These are phyloP conservation scores for Larimichthys crocea DNA, from an alignment of 2,113 vertebrate genomes.

Conservation along the genomic window DNA sequence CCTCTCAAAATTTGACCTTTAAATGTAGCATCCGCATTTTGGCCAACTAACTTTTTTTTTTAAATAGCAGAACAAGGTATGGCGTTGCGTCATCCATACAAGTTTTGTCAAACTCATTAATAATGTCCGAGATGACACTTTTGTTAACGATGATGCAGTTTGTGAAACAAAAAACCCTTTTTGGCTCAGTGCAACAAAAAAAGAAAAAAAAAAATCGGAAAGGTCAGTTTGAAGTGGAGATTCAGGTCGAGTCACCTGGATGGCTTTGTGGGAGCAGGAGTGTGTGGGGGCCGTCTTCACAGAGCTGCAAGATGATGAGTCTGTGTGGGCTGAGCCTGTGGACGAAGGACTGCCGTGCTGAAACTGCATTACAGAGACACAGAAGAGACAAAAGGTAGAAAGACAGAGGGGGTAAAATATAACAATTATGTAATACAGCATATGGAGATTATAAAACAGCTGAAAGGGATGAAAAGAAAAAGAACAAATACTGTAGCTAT, in stretches of 20 bases:
- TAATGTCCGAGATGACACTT: neutral
- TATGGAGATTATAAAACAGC: neutral
- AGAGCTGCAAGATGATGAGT: conserved; percentile 93
- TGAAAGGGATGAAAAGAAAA: neutral
- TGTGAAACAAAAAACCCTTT: neutral
- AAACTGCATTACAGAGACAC: conserved; percentile 78
- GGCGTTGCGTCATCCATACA: neutral
- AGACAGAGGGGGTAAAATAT: neutral
- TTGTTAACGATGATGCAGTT: neutral
- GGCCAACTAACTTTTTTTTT: neutral
- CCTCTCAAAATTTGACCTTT: conserved; percentile 33
- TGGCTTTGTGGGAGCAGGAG: conserved; percentile 89
- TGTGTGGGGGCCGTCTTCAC: conserved; percentile 70
- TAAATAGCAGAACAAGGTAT: neutral
- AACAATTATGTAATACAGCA: neutral
- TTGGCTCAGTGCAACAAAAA: neutral
- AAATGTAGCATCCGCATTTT: conserved; percentile 4
- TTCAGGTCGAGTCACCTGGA: conserved; percentile 86
- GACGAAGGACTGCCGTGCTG: conserved; percentile 94
- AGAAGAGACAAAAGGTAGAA: neutral
- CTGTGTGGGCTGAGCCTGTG: conserved; percentile 90
- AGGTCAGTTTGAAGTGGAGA: neutral
- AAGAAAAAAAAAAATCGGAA: too few relatives aligned
- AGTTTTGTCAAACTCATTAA: conserved; percentile 2
- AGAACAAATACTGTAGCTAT: neutral